Conservation (phyloP, 2,888 invertebrate species). For the Agrilus biguttatus region DNA sequence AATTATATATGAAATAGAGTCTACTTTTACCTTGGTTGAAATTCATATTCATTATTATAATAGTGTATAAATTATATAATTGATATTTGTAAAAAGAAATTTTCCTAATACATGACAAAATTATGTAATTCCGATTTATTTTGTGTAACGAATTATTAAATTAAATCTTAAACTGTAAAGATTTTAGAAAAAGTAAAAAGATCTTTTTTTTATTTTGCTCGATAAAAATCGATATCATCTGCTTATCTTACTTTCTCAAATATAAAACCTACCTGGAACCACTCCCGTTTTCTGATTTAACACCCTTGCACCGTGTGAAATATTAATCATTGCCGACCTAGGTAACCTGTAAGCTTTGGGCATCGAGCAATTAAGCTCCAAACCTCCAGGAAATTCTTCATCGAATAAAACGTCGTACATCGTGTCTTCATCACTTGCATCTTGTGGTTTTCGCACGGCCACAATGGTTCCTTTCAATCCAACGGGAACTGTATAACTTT, state of each 20-base stretch:
- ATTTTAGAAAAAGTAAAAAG: too few species aligned
- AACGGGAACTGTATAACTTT: conserved; percentile 62
- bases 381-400: conserved; percentile 53
- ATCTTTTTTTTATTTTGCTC: too few species aligned
- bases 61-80: neutral
- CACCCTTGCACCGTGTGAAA: conserved; percentile 38
- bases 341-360: conserved; percentile 38
- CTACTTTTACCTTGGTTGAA: too few species aligned
- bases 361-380: conserved; percentile 34
- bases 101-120: too few species aligned
- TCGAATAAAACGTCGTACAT: conserved; percentile 76
- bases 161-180: too few species aligned
- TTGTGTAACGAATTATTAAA: too few species aligned
- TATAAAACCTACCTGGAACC: conserved; percentile 10
- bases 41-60: too few species aligned
- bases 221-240: neutral
- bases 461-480: conserved; percentile 77
- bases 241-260: neutral
- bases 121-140: too few species aligned
- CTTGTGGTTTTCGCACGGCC: conserved; percentile 37
- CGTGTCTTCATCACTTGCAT: conserved; percentile 29
- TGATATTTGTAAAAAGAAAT: too few species aligned
- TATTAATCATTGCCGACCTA: conserved; percentile 41
- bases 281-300: conserved; percentile 25
- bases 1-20: too few species aligned